Evolutionary conservation across 2,888 invertebrate genomes (phyloP).

Genomic region (Chorisops tibialis): DNA sequence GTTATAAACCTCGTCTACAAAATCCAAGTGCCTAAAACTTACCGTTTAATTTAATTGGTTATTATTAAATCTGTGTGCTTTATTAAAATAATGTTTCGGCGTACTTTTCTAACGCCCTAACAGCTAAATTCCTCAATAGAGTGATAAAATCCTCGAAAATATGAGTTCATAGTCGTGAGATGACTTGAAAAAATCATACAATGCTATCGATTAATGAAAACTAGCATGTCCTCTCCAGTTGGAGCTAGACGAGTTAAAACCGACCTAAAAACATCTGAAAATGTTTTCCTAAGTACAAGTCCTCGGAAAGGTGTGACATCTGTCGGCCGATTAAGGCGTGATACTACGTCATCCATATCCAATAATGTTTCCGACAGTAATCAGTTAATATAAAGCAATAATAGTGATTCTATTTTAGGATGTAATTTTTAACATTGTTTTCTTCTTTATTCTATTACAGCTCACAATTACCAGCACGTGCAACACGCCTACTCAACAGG

Average conservation of each 20-base stretch:
- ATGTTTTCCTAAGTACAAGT: constrained; percentile 42
- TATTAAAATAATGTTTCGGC: too few species aligned
- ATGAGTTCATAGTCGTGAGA: too few species aligned
- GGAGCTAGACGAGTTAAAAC: constrained; percentile 50
- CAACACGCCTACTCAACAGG: constrained; percentile 51
- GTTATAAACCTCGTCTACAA: too few species aligned
- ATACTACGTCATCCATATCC: constrained; percentile 35
- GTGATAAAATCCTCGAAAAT: too few species aligned
- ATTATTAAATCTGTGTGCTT: too few species aligned
- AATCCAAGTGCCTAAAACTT: neutral
- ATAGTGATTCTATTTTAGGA: neutral
- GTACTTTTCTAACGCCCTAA: too few species aligned
- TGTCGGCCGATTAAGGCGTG: constrained; percentile 35
- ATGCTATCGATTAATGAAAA: constrained; percentile 2
- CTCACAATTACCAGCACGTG: constrained; percentile 51
- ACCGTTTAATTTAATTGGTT: neutral
- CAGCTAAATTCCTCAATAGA: too few species aligned
- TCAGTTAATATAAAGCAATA: neutral
- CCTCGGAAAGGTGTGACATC: constrained; percentile 37
- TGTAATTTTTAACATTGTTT: neutral
- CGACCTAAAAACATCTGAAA: constrained; percentile 51
- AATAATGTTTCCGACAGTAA: neutral
- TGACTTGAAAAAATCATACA: too few species aligned
- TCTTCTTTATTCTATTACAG: constrained; percentile 37
- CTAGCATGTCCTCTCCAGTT: constrained; percentile 41